Conservation (phyloP, 2,113 vertebrate species). For the Lagopus muta region DNA sequence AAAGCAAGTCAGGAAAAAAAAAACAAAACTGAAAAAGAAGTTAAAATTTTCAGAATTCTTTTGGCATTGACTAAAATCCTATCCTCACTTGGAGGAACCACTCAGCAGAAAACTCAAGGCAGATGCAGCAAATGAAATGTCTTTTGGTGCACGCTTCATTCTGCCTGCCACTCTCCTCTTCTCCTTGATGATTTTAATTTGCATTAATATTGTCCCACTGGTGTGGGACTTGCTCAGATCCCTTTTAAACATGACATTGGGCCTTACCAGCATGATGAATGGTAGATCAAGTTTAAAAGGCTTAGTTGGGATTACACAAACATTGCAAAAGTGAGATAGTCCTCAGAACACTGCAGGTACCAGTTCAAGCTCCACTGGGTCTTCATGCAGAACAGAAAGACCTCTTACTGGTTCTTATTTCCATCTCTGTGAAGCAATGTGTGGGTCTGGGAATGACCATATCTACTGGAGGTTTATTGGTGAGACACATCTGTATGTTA, state of each 20-base stretch:
- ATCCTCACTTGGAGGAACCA: not conserved
- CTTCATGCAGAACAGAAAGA: not conserved
- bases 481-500: not conserved
- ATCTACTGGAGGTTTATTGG: not conserved
- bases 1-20: not conserved
- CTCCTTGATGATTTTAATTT: not conserved
- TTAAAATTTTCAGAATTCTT: not conserved
- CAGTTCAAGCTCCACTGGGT: not conserved
- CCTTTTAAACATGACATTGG: not conserved
- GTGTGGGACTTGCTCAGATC: not conserved
- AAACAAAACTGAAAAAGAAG: not conserved
- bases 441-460: not conserved
- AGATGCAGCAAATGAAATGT: not conserved
- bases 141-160: not conserved
- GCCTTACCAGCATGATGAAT: not conserved
- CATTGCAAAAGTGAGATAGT: not conserved
- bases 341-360: not conserved
- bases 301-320: not conserved
- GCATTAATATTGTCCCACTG: not conserved
- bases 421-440: not conserved
- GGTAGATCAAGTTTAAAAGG: not conserved
- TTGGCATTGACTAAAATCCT: not conserved
- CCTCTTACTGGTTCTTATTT: not conserved
- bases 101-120: not conserved
- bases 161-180: not conserved